These are phyloP conservation scores for Phymatocera aterrima DNA, from an alignment of 2,888 invertebrate species.

Conservation along the genomic window DNA sequence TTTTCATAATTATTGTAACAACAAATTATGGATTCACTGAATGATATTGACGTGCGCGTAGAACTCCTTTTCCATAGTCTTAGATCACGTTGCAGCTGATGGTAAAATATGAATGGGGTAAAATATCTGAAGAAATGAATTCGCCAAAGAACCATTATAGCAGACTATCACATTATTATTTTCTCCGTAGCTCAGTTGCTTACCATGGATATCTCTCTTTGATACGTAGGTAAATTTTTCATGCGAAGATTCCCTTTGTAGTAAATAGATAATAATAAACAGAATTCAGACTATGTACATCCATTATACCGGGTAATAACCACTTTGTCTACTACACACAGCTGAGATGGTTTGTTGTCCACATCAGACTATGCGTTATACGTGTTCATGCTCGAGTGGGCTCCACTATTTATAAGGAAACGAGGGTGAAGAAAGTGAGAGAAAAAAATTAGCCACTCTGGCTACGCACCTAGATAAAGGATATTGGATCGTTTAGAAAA, in stretches of 20 bases:
- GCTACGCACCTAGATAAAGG: slow-evolving; percentile 10
- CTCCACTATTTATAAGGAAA: not conserved
- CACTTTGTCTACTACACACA: not conserved
- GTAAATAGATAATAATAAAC: not conserved
- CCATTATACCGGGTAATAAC: slow-evolving; percentile 22
- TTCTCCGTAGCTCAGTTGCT: not conserved
- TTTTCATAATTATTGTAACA: no score
- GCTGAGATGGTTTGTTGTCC: not conserved
- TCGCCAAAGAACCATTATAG: no score
- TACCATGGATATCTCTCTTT: not conserved
- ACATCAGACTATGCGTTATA: not conserved
- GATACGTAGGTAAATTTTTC: not conserved
- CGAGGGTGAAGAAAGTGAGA: no score
- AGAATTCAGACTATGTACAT: not conserved
- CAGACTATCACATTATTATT: no score
- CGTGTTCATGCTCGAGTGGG: not conserved
- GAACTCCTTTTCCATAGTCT: no score
- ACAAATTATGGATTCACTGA: not conserved
- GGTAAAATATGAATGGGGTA: no score
- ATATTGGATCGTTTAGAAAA: not conserved
- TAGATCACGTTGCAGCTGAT: no score
- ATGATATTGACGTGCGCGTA: not conserved
- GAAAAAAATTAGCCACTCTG: slow-evolving; percentile 20
- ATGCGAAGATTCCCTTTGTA: slow-evolving; percentile 8
- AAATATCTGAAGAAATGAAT: no score